Conservation (phyloP, 2,797 vertebrate genomes). For the Schizopygopsis malacanthus region DNA sequence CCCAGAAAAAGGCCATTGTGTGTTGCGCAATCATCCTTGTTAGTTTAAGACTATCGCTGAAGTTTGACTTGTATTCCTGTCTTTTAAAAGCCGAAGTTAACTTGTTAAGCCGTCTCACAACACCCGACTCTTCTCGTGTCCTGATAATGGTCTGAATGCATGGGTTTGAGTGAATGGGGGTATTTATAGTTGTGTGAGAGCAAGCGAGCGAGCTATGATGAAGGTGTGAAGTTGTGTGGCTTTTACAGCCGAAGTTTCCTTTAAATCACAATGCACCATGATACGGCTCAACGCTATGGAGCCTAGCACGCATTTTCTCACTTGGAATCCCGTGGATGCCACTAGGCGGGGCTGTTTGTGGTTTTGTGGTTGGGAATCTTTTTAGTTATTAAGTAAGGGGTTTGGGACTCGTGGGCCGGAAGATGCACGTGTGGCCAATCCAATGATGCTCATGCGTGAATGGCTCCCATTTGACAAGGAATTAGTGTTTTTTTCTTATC, state of each 20-base stretch:
- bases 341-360: slow-evolving; percentile 52
- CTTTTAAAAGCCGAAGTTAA: background rate
- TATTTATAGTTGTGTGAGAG: slow-evolving; percentile 61
- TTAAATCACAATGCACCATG: slow-evolving; percentile 62
- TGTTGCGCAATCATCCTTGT: slow-evolving; percentile 22
- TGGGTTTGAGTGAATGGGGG: slow-evolving; percentile 45
- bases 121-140: slow-evolving; percentile 31
- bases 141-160: slow-evolving; percentile 47
- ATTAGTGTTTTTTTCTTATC: background rate
- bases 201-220: slow-evolving; percentile 36
- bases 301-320: slow-evolving; percentile 20
- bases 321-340: slow-evolving; percentile 47
- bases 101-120: background rate
- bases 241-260: slow-evolving; percentile 62
- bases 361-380: slow-evolving; percentile 42
- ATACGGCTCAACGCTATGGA: background rate
- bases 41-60: slow-evolving; percentile 30
- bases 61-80: slow-evolving; percentile 47
- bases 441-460: background rate
- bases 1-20: slow-evolving; percentile 32
- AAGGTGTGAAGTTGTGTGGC: slow-evolving; percentile 65
- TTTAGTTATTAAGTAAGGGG: slow-evolving; percentile 8
- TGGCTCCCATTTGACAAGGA: background rate
- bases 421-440: background rate
- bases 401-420: background rate